Percentiles rank a stretch among this genome's conserved stretches.
These are phyloP conservation scores for Chrysotoxum bicinctum DNA, from an alignment of 2,888 invertebrate genomes.

Conservation along the genomic window DNA sequence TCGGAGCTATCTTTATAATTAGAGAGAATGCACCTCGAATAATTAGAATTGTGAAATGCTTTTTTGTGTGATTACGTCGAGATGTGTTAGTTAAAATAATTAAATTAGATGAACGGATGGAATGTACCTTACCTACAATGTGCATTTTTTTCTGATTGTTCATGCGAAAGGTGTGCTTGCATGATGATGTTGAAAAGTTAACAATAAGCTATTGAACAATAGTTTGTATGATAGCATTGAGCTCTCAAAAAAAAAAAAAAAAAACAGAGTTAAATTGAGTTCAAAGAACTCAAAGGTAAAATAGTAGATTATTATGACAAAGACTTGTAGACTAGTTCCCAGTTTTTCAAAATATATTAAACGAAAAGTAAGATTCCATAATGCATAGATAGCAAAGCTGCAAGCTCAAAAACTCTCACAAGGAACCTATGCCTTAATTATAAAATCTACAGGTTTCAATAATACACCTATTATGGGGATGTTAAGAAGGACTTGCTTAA, in stretches of 20 bases:
- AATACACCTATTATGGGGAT: too few relatives aligned
- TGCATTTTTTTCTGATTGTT: neutral
- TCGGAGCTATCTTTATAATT: slow-evolving; percentile 62
- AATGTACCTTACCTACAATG: neutral
- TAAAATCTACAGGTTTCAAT: too few relatives aligned
- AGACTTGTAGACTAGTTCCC: too few relatives aligned
- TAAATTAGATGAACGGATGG: slow-evolving; percentile 54
- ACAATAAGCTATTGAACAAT: neutral
- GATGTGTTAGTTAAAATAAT: slow-evolving; percentile 55
- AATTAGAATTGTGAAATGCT: slow-evolving; percentile 65
- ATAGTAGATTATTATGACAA: too few relatives aligned
- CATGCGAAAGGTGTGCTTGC: neutral
- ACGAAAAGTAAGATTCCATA: too few relatives aligned
- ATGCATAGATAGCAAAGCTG: too few relatives aligned
- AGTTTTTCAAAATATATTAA: too few relatives aligned
- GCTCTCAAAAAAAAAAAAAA: neutral
- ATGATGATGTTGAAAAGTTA: neutral
- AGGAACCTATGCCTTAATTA: too few relatives aligned
- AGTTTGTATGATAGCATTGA: neutral
- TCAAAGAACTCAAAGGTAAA: neutral
- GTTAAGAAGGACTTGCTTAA: too few relatives aligned
- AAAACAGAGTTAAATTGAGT: neutral
- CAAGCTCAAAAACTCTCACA: too few relatives aligned
- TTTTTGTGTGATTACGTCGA: slow-evolving; percentile 43
- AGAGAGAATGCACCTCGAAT: slow-evolving; percentile 64